These are phyloP conservation scores for Menura novaehollandiae DNA, from an alignment of 2,113 vertebrate genomes.

Conservation along the genomic window DNA sequence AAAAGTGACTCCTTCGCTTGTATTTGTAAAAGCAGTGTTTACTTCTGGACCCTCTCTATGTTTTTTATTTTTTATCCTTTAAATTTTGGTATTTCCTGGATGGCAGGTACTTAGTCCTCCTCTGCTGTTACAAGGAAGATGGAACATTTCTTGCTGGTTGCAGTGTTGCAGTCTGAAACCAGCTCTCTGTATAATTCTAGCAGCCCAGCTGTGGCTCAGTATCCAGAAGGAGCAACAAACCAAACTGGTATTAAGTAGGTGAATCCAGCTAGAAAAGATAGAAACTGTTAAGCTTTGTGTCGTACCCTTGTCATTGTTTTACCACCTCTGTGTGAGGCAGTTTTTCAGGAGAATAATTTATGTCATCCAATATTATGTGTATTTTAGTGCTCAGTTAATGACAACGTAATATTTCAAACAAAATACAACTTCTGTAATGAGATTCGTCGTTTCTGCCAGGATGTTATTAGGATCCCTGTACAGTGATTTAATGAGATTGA, in stretches of 20 bases:
- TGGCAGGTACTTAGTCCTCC: background rate
- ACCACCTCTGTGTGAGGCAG: background rate
- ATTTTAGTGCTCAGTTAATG: background rate
- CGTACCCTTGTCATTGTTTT: background rate
- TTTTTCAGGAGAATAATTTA: background rate
- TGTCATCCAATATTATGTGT: background rate
- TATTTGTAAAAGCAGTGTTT: background rate
- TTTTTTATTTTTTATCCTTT: background rate
- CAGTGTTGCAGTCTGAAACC: background rate
- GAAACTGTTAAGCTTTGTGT: background rate
- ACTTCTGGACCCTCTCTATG: background rate
- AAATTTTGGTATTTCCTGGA: background rate
- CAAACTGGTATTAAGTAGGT: background rate
- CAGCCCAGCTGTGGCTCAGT: background rate
- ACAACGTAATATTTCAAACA: conserved; percentile 39
- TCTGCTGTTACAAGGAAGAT: background rate
- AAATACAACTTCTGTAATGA: conserved; percentile 50
- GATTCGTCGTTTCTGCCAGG: background rate
- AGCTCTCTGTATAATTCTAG: background rate
- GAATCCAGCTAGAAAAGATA: background rate
- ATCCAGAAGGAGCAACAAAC: background rate
- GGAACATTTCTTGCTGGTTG: background rate
- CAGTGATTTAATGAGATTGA: conserved; percentile 40
- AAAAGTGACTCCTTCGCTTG: background rate
- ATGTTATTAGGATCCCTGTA: conserved; percentile 21